phyloP scores from a whole-genome alignment of 2,888 invertebrate species.

The Bunonema sp. region DNA sequence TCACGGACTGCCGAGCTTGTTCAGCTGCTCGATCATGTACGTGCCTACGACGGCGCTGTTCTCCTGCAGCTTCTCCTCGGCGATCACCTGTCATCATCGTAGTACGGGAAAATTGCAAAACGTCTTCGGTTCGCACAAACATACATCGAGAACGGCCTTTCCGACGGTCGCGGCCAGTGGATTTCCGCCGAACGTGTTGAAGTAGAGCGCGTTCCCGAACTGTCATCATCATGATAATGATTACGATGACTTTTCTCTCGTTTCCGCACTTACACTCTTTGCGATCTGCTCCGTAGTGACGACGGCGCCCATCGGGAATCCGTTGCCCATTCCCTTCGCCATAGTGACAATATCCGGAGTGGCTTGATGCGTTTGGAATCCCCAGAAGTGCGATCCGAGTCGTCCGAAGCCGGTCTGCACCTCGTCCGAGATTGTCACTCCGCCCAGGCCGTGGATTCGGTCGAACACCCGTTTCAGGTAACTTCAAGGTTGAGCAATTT shows the following conservation, averaged over 20 bases:
- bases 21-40: constrained; percentile 56
- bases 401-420: constrained; percentile 83
- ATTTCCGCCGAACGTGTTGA: constrained; percentile 91
- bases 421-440: constrained; percentile 79
- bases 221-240: background rate
- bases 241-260: background rate
- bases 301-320: constrained; percentile 85
- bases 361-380: constrained; percentile 72
- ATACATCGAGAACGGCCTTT: constrained; percentile 74
- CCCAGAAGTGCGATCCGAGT: constrained; percentile 85
- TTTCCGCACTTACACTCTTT: background rate
- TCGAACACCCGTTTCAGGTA: constrained; percentile 68
- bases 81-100: constrained; percentile 66
- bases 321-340: constrained; percentile 80
- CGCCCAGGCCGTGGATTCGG: constrained; percentile 65
- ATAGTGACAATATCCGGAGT: constrained; percentile 82
- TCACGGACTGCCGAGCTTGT: background rate
- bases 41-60: constrained; percentile 65
- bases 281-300: constrained; percentile 70
- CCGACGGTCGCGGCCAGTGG: constrained; percentile 76
- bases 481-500: constrained; percentile 30
- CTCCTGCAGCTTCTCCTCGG: constrained; percentile 68
- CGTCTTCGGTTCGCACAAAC: background rate
- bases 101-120: background rate
- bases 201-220: constrained; percentile 63